Evolutionary conservation across 2,113 vertebrate species (phyloP).

Genomic region (Sapajus apella): DNA sequence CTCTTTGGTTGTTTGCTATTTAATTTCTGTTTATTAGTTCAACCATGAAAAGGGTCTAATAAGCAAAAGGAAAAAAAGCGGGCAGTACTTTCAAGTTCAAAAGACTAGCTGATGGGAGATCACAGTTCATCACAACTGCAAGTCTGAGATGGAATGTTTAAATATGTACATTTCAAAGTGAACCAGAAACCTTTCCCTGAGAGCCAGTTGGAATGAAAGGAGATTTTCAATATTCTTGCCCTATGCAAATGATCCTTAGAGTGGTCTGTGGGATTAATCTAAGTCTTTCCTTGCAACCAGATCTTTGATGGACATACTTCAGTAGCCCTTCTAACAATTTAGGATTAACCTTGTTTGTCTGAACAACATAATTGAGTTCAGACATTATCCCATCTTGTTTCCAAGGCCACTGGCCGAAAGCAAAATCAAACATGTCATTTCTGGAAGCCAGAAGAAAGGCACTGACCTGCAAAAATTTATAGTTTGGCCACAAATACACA

Average conservation of each 20-base stretch:
- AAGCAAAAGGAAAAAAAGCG: not conserved
- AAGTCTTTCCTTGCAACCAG: not conserved
- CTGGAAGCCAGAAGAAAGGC: not conserved
- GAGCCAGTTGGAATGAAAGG: not conserved
- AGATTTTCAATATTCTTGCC: constrained; percentile 11
- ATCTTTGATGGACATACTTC: not conserved
- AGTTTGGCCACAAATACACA: not conserved
- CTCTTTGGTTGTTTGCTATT: not conserved
- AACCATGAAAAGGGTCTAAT: not conserved
- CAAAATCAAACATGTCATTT: not conserved
- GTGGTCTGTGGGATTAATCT: not conserved
- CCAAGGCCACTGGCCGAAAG: not conserved
- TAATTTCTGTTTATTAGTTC: constrained; percentile 17
- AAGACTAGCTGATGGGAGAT: constrained; percentile 1
- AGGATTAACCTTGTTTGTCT: not conserved
- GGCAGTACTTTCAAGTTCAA: not conserved
- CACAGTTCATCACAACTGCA: not conserved
- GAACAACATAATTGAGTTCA: not conserved
- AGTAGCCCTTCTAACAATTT: not conserved
- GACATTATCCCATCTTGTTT: too few relatives aligned
- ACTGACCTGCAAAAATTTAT: not conserved
- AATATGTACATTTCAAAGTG: constrained; percentile 32
- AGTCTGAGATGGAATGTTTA: not conserved
- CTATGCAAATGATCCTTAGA: not conserved
- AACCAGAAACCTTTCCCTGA: not conserved